phyloP scores from a whole-genome alignment of 2,113 vertebrate genomes.

The Microcebus murinus region DNA sequence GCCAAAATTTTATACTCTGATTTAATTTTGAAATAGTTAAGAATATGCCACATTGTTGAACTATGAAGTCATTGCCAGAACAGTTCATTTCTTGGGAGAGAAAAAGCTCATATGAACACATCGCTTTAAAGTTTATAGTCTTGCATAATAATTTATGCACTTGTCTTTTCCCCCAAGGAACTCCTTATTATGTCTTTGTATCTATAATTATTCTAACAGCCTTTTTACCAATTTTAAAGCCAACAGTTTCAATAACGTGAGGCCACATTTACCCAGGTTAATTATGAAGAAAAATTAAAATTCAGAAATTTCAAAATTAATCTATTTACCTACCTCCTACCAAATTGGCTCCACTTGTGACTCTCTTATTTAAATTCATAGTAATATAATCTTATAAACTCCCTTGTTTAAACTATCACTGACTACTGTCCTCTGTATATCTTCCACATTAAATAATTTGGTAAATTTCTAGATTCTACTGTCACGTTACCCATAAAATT shows the following conservation, averaged over 20 bases:
- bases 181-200: not conserved
- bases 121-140: constrained; percentile 43
- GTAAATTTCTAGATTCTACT: not conserved
- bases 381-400: not conserved
- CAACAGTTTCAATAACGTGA: not conserved
- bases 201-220: not conserved
- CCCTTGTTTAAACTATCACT: not conserved
- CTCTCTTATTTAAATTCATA: not conserved
- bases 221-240: not conserved
- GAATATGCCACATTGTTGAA: constrained; percentile 53
- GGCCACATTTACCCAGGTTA: not conserved
- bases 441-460: not conserved
- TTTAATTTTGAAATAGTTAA: constrained; percentile 70
- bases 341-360: not conserved
- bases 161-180: not conserved
- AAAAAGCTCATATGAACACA: constrained; percentile 48
- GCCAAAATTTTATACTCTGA: constrained; percentile 55
- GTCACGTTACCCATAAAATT: not conserved
- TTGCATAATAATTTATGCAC: constrained; percentile 24
- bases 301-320: not conserved
- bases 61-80: constrained; percentile 54
- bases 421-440: not conserved
- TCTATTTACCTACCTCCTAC: not conserved
- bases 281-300: not conserved
- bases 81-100: constrained; percentile 43